Evolutionary conservation across 2,888 invertebrate species (phyloP).

Genomic region (Petrolisthes manimaculis): DNA sequence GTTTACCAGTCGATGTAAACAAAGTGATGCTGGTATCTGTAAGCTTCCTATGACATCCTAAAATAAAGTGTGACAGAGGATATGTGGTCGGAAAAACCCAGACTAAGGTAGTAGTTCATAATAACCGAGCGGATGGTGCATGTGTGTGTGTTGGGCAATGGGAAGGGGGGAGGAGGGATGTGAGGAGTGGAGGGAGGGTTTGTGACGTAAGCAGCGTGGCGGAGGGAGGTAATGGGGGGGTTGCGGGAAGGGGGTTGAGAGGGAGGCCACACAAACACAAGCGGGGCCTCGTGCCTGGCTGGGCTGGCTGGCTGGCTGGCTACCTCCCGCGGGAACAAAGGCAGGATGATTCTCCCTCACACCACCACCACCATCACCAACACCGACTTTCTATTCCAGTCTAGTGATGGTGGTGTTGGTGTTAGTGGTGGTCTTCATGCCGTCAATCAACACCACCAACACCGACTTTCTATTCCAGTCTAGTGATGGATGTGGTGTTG

Average conservation of each 20-base stretch:
- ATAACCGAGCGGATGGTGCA: no score
- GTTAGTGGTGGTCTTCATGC: not conserved
- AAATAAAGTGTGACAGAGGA: no score
- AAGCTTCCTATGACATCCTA: no score
- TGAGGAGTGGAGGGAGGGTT: not conserved
- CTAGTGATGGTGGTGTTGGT: not conserved
- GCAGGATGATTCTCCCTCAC: not conserved
- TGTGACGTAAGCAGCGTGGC: not conserved
- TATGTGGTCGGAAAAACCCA: no score
- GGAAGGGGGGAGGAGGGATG: not conserved
- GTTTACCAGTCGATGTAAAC: no score
- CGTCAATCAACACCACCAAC: not conserved
- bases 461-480: not conserved
- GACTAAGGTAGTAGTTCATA: no score
- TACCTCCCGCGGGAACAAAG: not conserved
- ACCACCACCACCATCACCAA: not conserved
- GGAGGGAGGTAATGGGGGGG: not conserved
- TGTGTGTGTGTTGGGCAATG: not conserved
- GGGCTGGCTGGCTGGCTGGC: not conserved
- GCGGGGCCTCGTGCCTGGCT: not conserved
- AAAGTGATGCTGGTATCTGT: no score
- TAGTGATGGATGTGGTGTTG: no score
- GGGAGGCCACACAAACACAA: not conserved
- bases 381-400: not conserved
- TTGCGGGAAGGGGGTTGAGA: not conserved